phyloP scores from a whole-genome alignment of 2,113 vertebrate genomes.

The Odontophorus gujanensis region DNA sequence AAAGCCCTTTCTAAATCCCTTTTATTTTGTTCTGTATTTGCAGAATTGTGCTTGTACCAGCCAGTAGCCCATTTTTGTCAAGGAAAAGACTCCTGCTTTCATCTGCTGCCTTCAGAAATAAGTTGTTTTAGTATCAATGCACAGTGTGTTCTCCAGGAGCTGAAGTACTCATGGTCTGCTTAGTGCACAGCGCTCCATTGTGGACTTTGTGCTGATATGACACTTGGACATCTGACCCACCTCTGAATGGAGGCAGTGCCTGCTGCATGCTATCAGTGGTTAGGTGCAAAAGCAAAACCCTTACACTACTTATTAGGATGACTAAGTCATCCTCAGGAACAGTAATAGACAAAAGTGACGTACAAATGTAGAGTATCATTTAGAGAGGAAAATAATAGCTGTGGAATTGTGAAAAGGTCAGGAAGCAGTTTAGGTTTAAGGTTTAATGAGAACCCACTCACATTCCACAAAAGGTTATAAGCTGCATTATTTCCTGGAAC shows the following conservation, averaged over 20 bases:
- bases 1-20: neutral
- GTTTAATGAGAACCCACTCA: neutral
- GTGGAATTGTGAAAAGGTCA: neutral
- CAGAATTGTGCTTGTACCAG: neutral
- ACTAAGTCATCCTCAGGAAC: neutral
- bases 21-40: neutral
- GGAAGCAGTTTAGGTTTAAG: neutral
- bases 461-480: neutral
- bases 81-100: neutral
- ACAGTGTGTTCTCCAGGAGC: neutral
- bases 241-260: neutral
- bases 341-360: neutral
- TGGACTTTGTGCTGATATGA: neutral
- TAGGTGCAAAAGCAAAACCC: neutral
- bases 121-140: neutral
- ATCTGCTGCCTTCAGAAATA: neutral
- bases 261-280: neutral
- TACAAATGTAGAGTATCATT: neutral
- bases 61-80: neutral
- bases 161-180: neutral
- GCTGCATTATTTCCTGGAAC: neutral
- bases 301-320: neutral
- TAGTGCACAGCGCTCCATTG: neutral
- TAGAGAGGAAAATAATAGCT: neutral
- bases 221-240: neutral